Conservation (phyloP, 2,113 vertebrate genomes). For the Gavialis gangeticus region DNA sequence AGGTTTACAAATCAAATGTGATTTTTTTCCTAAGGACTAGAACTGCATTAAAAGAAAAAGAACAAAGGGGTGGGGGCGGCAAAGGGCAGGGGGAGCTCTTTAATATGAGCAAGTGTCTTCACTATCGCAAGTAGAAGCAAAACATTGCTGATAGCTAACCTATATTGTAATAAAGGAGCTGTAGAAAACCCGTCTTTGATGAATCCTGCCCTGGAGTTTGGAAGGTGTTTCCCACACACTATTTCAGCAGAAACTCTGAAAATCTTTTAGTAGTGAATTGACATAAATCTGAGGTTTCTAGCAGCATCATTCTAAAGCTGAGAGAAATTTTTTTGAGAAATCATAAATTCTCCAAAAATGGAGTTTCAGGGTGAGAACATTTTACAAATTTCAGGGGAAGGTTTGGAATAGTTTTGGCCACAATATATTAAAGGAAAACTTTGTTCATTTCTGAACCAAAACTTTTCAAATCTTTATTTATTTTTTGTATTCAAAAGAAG, state of each 20-base stretch:
- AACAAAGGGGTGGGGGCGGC: background rate
- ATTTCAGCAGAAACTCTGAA: background rate
- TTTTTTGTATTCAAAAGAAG: too few species aligned
- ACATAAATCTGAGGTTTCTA: background rate
- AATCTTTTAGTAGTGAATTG: background rate
- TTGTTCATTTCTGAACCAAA: too few species aligned
- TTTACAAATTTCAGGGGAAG: too few species aligned
- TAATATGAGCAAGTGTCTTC: background rate
- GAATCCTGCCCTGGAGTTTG: background rate
- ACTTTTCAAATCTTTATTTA: too few species aligned
- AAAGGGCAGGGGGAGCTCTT: background rate
- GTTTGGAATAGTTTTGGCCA: too few species aligned
- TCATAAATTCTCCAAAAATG: too few species aligned
- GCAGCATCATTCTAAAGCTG: too few species aligned
- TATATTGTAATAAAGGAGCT: background rate
- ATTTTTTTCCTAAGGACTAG: background rate
- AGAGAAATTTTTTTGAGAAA: too few species aligned
- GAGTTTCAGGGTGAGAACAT: too few species aligned
- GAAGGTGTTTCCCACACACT: background rate
- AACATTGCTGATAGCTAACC: background rate
- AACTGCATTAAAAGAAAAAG: background rate
- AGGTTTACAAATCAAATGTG: rapidly evolving
- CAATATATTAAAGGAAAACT: too few species aligned
- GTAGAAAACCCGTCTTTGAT: too few species aligned
- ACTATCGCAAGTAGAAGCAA: background rate